Base-by-base conservation (phyloP, 1,140 invertebrate species). In the Helicoverpa zea region DNA sequence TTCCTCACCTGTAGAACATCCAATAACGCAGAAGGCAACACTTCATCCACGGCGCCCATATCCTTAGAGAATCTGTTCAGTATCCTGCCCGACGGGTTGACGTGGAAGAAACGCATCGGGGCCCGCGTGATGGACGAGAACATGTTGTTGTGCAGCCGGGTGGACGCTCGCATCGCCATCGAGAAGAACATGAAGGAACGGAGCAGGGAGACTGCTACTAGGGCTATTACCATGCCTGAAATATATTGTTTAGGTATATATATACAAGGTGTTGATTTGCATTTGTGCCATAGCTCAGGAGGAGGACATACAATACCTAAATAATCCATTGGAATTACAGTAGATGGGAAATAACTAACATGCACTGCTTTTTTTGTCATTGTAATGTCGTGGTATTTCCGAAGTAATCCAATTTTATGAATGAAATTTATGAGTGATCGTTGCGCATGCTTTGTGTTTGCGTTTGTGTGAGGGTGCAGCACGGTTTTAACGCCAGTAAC, bases 31-130 rank as follows among this genome's bases (percentile, higher is more conserved):
- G 96, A 95, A 59, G 98, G 98, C 49, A 99, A 90, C 14, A 97
- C 95, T 90, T 98, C 98, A 92, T 99, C 98, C 30, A 98, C 97
- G 29, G 97, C 96, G 13, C 98, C 98, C 93, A 98, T 96, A 90
- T 99, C 98, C 93, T 98, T 98, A 0, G 97, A 97, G 94, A 98
- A 98, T 78, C 98, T 95, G 88, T 98, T 97, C 49, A 97, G 93
- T 84, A 97, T 97, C 1, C 97, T 93, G 2, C 97, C 97, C 5
- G 96, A 96, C 1, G 97, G 97, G 91, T 98, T 98, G 9, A 96
- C 96, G 88, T 98, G 97, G 92, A 98, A 98, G 94, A 98, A 98
- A 1, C 96, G 95, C 97, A 98, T 98, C 0, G 97, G 96, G 0
- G 97, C 96, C 1, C 96, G 95, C 0, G 98, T 96, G 35, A 98